These are phyloP conservation scores for Cheilosia scutellata DNA, from an alignment of 2,888 invertebrate genomes.

Conservation along the genomic window DNA sequence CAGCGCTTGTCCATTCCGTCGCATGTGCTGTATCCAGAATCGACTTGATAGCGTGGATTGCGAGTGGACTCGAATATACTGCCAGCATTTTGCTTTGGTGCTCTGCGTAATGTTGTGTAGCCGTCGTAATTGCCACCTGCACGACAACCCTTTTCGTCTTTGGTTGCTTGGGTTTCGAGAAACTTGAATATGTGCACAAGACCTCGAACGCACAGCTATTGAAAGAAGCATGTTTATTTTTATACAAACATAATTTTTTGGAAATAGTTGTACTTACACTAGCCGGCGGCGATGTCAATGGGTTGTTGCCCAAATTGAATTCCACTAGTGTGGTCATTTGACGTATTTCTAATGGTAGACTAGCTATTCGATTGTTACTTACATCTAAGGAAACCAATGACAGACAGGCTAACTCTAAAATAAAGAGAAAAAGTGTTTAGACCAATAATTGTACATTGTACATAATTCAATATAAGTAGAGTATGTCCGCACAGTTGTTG, in stretches of 20 bases:
- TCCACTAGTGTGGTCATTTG: slow-evolving; percentile 93
- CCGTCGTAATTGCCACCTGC: slow-evolving; percentile 83
- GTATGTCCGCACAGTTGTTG: too few species aligned
- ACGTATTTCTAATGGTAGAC: slow-evolving; percentile 94
- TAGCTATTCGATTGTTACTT: slow-evolving; percentile 95
- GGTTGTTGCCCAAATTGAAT: slow-evolving; percentile 94
- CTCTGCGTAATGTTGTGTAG: slow-evolving; percentile 83
- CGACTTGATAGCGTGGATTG: slow-evolving; percentile 88
- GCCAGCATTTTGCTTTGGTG: slow-evolving; percentile 81
- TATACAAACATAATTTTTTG: too few species aligned
- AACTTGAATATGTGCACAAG: slow-evolving; percentile 98
- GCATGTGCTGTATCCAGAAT: slow-evolving; percentile 95
- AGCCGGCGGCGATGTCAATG: slow-evolving; percentile 95
- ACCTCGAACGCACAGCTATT: slow-evolving; percentile 91
- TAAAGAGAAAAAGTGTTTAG: not conserved
- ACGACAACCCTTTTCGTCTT: slow-evolving; percentile 85
- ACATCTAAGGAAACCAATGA: slow-evolving; percentile 94
- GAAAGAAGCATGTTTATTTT: not conserved
- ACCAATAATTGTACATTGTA: too few species aligned
- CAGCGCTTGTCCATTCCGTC: slow-evolving; percentile 93
- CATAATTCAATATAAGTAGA: too few species aligned
- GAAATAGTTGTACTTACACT: slow-evolving; percentile 88
- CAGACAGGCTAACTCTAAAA: slow-evolving; percentile 93
- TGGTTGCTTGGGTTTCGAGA: slow-evolving; percentile 94
- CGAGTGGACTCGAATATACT: slow-evolving; percentile 81